Evolutionary conservation across 2,113 vertebrate genomes (phyloP), one percentile per base, ranked within the genome.

Genomic region (Corythornis madagascariensis): DNA sequence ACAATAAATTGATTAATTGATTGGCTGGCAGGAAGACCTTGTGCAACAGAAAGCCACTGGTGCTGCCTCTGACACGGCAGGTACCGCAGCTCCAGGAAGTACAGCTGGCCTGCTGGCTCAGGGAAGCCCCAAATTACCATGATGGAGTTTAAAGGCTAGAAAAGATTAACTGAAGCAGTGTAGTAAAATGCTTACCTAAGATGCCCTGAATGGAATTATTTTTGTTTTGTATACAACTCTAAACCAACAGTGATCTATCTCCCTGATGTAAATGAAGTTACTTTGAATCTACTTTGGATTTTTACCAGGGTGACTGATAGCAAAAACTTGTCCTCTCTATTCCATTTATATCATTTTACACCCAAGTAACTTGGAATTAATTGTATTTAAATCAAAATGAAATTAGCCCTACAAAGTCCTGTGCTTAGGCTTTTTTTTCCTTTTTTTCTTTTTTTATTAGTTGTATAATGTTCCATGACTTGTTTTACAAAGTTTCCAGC

Each of bases 1-100:
- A 64, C 87, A 91, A 86, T 91, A 91, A 93, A 89, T 91, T 91
- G 87, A 88, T 94, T 84, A 94, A 89, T 91, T 91, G 87, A 86
- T 94, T 84, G 93, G 57, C 64, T 93, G 65, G 64, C 91, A 81
- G 75, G 60, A 88, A 83, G 84, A 89, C 60, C 26, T 88, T 75
- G 65, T 71, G 75, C 60, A 77, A 53, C 60, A 91, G 61, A 61
- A 48, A 48, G 40, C 40, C 10, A 11, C 1, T 11, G 33, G 55
- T 79, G 47, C 82, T 52, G 28, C 70, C 80, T 76, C 53, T 87
- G 9, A 29, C 28, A 8, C 1, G 6, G 31, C 70, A 40, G 72
- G 60, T 92, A 76, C 31, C 2, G 1, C 48, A 81, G 64, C 40
- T 91, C 52, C 89, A 77, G 82, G 82, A 91, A 89, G 48, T 77